A percentile compares a stretch with the other conserved stretches of the same genome.
Conservation (phyloP, 2,797 vertebrate genomes). For the Danio choprae region DNA sequence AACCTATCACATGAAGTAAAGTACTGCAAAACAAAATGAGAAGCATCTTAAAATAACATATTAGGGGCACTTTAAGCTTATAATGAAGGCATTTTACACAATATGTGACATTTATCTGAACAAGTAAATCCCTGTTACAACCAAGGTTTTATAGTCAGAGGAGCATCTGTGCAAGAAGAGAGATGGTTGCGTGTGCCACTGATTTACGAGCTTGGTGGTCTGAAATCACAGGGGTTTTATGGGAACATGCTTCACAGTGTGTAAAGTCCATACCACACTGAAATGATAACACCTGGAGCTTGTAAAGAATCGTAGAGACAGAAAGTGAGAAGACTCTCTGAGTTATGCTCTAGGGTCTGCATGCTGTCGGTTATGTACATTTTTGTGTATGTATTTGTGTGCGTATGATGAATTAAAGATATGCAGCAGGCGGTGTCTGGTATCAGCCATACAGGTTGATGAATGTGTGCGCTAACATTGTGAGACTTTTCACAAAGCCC, state of each 20-base stretch:
- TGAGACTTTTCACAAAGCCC: constrained; percentile 60
- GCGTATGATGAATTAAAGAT: constrained; percentile 62
- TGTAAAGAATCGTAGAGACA: constrained; percentile 49
- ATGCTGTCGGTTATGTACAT: constrained; percentile 50
- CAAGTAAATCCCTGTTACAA: constrained; percentile 22
- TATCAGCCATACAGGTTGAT: constrained; percentile 58
- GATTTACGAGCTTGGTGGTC: constrained; percentile 45
- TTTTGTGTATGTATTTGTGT: constrained; percentile 40
- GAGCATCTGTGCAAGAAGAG: constrained; percentile 46
- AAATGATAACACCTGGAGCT: constrained; percentile 66
- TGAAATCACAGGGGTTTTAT: constrained; percentile 55
- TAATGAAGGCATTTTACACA: constrained; percentile 2
- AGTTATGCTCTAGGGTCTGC: constrained; percentile 53
- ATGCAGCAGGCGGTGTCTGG: constrained; percentile 47
- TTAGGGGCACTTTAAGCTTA: not conserved
- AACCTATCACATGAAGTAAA: too few relatives aligned
- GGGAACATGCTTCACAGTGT: constrained; percentile 52
- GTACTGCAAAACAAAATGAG: too few relatives aligned
- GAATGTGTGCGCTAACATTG: constrained; percentile 44
- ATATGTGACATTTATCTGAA: constrained; percentile 23
- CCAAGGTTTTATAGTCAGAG: constrained; percentile 13
- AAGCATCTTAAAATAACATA: too few relatives aligned
- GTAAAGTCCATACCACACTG: constrained; percentile 57
- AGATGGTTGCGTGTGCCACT: constrained; percentile 53
- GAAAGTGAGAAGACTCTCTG: constrained; percentile 32